Percentiles rank a stretch among this genome's conserved stretches.
Evolutionary conservation across 1,140 invertebrate genomes (phyloP).

Genomic region (Ectropis grisescens): DNA sequence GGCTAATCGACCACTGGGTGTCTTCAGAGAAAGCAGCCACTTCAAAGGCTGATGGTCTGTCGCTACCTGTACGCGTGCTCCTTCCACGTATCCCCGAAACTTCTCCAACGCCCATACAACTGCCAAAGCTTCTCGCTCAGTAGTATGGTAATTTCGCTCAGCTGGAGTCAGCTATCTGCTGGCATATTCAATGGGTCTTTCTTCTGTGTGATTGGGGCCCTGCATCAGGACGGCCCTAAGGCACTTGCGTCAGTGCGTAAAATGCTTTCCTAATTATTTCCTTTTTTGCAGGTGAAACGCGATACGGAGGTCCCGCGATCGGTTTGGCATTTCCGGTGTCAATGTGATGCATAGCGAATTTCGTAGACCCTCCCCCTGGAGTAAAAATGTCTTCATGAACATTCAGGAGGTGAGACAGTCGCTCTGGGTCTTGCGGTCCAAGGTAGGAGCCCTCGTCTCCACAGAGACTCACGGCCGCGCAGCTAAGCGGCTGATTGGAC

Average conservation of each 20-base stretch:
- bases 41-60: constrained; percentile 7
- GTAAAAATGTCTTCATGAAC: constrained; percentile 5
- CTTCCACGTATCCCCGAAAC: constrained; percentile 5
- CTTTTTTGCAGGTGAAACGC: background rate
- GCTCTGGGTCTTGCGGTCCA: background rate
- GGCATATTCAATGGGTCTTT: constrained; percentile 49
- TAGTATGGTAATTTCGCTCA: constrained; percentile 37
- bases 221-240: constrained; percentile 24
- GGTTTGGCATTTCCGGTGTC: constrained; percentile 9
- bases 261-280: background rate
- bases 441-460: constrained; percentile 5
- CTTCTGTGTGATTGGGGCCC: constrained; percentile 26
- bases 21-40: constrained; percentile 54
- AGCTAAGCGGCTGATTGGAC: background rate
- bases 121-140: constrained; percentile 1
- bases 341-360: constrained; percentile 12
- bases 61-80: background rate
- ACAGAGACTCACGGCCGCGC: background rate
- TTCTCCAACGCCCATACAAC: constrained; percentile 3
- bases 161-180: constrained; percentile 31
- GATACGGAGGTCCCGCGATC: background rate
- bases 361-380: constrained; percentile 2
- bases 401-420: constrained; percentile 2
- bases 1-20: constrained; percentile 40
- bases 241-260: constrained; percentile 22